Percentiles rank a stretch among this genome's conserved stretches.
Evolutionary conservation across 1,140 invertebrate species (phyloP).

Genomic region (Panulirus ornatus): DNA sequence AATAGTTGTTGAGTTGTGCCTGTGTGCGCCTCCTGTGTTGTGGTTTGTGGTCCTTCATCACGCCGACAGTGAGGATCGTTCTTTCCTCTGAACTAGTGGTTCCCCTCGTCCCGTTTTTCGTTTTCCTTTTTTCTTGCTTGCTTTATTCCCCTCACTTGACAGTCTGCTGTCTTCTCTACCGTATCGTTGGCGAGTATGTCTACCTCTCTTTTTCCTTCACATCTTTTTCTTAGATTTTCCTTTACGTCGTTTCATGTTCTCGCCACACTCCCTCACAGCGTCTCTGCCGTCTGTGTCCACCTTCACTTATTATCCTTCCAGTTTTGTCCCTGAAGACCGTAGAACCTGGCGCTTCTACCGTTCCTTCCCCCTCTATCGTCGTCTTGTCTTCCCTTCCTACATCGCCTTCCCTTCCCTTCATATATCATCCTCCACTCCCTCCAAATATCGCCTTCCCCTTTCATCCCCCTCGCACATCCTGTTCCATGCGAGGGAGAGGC

Average conservation of each 20-base stretch:
- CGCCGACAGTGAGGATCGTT: no score
- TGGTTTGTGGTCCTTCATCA: constrained; percentile 5
- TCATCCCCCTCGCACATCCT: no score
- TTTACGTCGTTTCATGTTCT: background rate
- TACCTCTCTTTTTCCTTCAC: background rate
- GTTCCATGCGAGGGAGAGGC: no score
- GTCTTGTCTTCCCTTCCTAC: background rate
- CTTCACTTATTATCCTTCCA: background rate
- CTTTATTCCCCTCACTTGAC: no score
- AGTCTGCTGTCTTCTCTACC: no score
- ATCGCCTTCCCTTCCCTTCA: background rate
- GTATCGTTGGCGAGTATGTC: no score
- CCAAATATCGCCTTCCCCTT: no score
- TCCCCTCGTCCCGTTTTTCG: no score
- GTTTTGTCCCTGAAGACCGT: background rate
- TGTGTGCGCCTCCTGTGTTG: background rate
- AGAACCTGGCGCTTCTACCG: background rate
- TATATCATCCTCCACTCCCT: no score
- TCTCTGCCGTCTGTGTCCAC: background rate
- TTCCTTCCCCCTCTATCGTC: constrained; percentile 1
- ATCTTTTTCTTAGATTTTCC: background rate
- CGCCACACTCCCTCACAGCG: background rate
- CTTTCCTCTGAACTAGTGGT: background rate
- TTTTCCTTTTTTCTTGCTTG: background rate
- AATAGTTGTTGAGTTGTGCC: background rate